Evolutionary conservation across 2,113 vertebrate genomes (phyloP).

Genomic region (Macheiramphus alcinus): DNA sequence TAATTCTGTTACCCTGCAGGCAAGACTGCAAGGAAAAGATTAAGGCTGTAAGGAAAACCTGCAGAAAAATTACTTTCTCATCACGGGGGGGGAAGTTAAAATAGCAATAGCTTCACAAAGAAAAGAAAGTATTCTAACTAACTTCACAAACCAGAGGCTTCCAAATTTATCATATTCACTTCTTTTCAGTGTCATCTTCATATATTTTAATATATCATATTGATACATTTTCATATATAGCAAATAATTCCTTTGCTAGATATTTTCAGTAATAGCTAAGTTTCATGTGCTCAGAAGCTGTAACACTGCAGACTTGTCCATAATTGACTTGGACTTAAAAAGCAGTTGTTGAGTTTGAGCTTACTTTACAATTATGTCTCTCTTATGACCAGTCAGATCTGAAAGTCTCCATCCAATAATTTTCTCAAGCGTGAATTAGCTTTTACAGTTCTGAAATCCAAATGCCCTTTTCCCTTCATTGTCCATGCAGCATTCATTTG

Average conservation of each 20-base stretch:
- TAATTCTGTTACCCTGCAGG: background rate
- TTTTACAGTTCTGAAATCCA: constrained; percentile 6
- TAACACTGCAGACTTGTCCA: background rate
- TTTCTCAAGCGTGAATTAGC: constrained; percentile 42
- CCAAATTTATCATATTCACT: background rate
- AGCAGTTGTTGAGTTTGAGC: background rate
- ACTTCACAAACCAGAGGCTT: background rate
- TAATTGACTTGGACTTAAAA: constrained; percentile 60
- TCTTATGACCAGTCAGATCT: constrained; percentile 19
- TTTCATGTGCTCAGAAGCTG: constrained; percentile 19
- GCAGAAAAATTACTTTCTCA: background rate
- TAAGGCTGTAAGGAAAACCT: background rate
- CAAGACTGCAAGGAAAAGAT: background rate
- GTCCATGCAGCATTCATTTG: background rate
- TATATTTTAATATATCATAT: background rate
- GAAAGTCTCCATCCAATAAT: constrained; percentile 40
- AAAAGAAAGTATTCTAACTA: background rate
- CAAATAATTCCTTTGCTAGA: background rate
- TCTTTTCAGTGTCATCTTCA: background rate
- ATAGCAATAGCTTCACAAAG: background rate
- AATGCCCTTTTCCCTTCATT: background rate
- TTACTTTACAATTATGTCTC: constrained; percentile 37
- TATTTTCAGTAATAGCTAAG: constrained; percentile 27
- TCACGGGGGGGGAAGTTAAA: background rate
- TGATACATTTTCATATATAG: background rate